phyloP scores from a whole-genome alignment of 2,113 vertebrate species.

The Camelus bactrianus region DNA sequence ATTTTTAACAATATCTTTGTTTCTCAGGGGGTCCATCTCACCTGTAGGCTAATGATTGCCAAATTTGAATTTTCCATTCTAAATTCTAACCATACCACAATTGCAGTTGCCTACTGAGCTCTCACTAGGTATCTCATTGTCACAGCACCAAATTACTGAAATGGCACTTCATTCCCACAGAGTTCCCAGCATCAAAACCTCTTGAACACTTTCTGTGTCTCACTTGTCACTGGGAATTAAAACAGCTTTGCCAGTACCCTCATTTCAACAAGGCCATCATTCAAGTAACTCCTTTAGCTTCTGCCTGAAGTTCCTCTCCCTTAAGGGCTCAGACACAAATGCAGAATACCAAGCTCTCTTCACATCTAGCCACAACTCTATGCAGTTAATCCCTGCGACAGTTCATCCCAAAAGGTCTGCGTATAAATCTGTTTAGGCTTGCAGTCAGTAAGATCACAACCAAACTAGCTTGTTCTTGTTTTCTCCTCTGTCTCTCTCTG shows the following conservation, averaged over 20 bases:
- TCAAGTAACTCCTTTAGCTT: background rate
- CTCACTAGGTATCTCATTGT: background rate
- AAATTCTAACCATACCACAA: background rate
- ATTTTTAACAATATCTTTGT: slow-evolving; percentile 12
- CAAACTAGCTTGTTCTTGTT: background rate
- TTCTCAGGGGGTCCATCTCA: background rate
- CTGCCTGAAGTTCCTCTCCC: background rate
- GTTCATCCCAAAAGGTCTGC: background rate
- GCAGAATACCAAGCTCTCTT: background rate
- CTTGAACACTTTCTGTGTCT: background rate
- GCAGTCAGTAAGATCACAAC: background rate
- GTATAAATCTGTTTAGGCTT: background rate
- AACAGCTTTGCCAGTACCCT: background rate
- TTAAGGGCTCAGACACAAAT: background rate
- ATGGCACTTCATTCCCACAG: background rate
- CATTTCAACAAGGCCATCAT: background rate
- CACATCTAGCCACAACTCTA: background rate
- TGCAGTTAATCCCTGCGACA: background rate
- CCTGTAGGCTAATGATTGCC: background rate
- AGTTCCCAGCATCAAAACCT: background rate
- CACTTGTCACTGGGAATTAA: background rate
- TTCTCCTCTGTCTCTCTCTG: background rate
- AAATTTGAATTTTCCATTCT: background rate
- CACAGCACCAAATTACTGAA: slow-evolving; percentile 1
- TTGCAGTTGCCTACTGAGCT: background rate